Evolutionary conservation across 2,888 invertebrate genomes (phyloP).

Genomic region (Alviniconcha strummeri): DNA sequence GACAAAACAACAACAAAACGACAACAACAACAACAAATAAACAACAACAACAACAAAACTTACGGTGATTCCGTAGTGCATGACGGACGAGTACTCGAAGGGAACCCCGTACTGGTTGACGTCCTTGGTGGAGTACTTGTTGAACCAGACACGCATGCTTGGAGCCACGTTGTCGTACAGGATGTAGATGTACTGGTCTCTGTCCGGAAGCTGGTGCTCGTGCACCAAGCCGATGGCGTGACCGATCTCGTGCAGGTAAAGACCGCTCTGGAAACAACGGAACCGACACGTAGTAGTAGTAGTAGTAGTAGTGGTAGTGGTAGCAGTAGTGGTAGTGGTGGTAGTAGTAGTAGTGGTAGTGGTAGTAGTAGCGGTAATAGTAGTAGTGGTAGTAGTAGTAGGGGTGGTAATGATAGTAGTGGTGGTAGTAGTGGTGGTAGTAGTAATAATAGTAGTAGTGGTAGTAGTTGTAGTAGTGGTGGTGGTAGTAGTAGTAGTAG

Average conservation of each 20-base stretch:
- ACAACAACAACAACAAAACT: slow-evolving; percentile 30
- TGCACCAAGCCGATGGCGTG: slow-evolving; percentile 65
- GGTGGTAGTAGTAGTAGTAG: slow-evolving; percentile 18
- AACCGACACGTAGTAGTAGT: no score
- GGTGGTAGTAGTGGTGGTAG: no score
- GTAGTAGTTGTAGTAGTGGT: neutral
- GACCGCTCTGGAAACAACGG: slow-evolving; percentile 53
- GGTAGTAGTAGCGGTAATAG: neutral
- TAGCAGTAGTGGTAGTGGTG: no score
- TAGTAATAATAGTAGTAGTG: no score
- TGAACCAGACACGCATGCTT: slow-evolving; percentile 60
- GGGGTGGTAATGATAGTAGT: no score
- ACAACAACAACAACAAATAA: neutral
- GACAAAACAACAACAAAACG: neutral
- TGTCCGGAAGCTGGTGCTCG: slow-evolving; percentile 63
- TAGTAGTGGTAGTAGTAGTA: no score
- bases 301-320: no score
- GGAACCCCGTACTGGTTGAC: slow-evolving; percentile 56
- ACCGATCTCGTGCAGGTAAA: slow-evolving; percentile 65
- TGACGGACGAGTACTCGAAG: slow-evolving; percentile 64
- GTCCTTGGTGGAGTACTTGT: slow-evolving; percentile 54
- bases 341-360: no score
- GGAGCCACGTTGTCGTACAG: slow-evolving; percentile 58
- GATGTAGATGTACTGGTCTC: slow-evolving; percentile 60
- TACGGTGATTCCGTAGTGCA: slow-evolving; percentile 68